Evolutionary conservation across 2,888 invertebrate genomes (phyloP), one percentile per base, ranked within the genome.

Genomic region (Thymelicus sylvestris): DNA sequence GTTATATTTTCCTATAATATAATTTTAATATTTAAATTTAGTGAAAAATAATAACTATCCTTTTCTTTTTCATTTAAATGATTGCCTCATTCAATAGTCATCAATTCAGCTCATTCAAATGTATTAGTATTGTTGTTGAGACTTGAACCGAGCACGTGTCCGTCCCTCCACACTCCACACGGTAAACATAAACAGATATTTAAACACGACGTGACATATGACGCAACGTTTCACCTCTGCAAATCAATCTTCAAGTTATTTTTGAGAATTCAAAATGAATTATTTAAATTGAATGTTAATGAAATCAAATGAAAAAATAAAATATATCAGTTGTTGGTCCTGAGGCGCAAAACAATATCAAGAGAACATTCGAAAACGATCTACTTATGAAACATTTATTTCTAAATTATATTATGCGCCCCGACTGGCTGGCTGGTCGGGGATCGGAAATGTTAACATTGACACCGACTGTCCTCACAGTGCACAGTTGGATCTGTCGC

Each of bases 401-500:
- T 67, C 39, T 1, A 10, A 67, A 67, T 52, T 52, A 67, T 67
- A 62, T 59, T 59, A 67, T 62, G 24, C 47, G 62, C 44, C n/a
- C 52, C 44, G 67, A 52, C 52, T 19, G 19, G 19, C 19, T 19
- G 19, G 19, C 1, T 2, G 19, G 19, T 48, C 67, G 39, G 31
- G 4, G 4, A 44, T 52, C 67, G 67, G 62, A 67, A 60, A 67
- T 12, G 62, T 41, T 73, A 47, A 63, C 63, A 59, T 69, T 63
- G 63, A 69, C 62, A 63, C 63, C 63, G 57, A 69, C 39, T 63
- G 47, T 64, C 31, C 38, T 57, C 38, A 38, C 19, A 12, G 57
- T 13, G 47, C 38, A 38, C 19, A 12, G 57, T 13, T 19, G 31
- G 10, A 50, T 19, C 50, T 41, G 39, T 1, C 1, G 31, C 6